Percentiles rank a stretch among this genome's conserved stretches.
phyloP scores from a whole-genome alignment of 2,888 invertebrate genomes.

The Fragum sueziense region DNA sequence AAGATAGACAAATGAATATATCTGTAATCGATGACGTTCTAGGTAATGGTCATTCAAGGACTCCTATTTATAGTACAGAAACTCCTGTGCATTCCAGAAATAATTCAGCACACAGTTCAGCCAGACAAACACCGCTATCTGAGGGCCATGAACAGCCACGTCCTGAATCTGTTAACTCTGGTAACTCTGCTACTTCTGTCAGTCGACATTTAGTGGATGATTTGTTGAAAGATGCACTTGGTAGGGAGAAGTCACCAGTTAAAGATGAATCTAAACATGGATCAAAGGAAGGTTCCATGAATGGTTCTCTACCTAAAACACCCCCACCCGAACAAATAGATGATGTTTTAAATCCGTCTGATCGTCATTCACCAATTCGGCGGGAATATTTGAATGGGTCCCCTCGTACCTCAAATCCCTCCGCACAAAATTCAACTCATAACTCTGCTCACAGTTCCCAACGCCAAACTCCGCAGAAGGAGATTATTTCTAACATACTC shows the following conservation, averaged over 20 bases:
- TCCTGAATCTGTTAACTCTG: slow-evolving; percentile 50
- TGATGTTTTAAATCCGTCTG: slow-evolving; percentile 64
- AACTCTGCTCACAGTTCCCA: slow-evolving; percentile 44
- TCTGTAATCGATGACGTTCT: slow-evolving; percentile 58
- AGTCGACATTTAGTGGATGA: slow-evolving; percentile 46
- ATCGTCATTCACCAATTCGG: slow-evolving; percentile 60
- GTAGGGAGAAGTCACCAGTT: slow-evolving; percentile 15
- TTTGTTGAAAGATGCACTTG: slow-evolving; percentile 41
- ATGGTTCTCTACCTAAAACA: slow-evolving; percentile 55
- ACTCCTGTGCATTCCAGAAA: slow-evolving; percentile 58
- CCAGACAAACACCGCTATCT: slow-evolving; percentile 53
- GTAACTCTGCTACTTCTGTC: slow-evolving; percentile 53
- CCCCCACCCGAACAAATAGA: slow-evolving; percentile 53
- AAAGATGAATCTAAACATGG: slow-evolving; percentile 12
- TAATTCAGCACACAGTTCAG: slow-evolving; percentile 62
- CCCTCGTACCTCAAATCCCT: slow-evolving; percentile 35
- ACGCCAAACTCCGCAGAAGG: slow-evolving; percentile 57
- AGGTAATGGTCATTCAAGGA: slow-evolving; percentile 55
- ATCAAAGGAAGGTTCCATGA: slow-evolving; percentile 42
- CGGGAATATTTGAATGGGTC: slow-evolving; percentile 55
- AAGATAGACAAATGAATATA: slow-evolving; percentile 23
- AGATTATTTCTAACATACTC: slow-evolving; percentile 51
- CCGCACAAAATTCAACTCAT: slow-evolving; percentile 29
- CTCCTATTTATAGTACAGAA: slow-evolving; percentile 56
- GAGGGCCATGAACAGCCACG: slow-evolving; percentile 27